Evolutionary conservation across 2,888 invertebrate species (phyloP), one percentile per base, ranked within the genome.

Genomic region (Drosophila parthenogenetica): DNA sequence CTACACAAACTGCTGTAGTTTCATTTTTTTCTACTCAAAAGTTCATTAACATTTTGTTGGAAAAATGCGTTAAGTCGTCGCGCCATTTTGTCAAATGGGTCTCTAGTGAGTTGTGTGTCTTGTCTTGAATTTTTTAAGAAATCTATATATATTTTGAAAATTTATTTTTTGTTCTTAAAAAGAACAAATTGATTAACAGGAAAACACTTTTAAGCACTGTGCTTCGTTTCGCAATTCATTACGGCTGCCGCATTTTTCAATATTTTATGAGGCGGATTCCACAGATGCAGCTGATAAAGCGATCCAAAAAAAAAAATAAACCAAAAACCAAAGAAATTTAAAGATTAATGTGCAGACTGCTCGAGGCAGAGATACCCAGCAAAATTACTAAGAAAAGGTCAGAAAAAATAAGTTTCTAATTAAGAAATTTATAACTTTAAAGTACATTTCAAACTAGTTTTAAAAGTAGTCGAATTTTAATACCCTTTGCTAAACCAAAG

Each of bases 221-320:
- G 72, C 59, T 40, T 48, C 55, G 37, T 66, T 61, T 54, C 60
- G 46, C 61, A 48, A 80, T 78, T 80, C 73, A 77, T 80, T 55
- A 14, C 13, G 62, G 66, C 85, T 76, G 81, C 81, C 87, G 87
- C 85, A 84, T 82, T 85, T 87, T 64, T 81, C 86, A 81, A 82
- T 87, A 78, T 73, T 84, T 73, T 76, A 87, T 67, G 75, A 66
- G 75, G 68, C 78, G 61, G 59, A 78, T 63, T 68, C 39, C 37
- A 59, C 72, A 61, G 19, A 13, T 66, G 72, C 67, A 66, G 60
- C 55, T 60, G 63, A 60, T 69, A 54, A 70, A 62, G 37, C 13
- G 37, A 16, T 22, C n/a, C 39, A 37, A 16, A 61, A 13, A 42
- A 32, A 29, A 19, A 43, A 17, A n/a, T n/a, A 29, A 13, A 22